phyloP scores from a whole-genome alignment of 2,113 vertebrate species.

The Hemichromis elongatus region DNA sequence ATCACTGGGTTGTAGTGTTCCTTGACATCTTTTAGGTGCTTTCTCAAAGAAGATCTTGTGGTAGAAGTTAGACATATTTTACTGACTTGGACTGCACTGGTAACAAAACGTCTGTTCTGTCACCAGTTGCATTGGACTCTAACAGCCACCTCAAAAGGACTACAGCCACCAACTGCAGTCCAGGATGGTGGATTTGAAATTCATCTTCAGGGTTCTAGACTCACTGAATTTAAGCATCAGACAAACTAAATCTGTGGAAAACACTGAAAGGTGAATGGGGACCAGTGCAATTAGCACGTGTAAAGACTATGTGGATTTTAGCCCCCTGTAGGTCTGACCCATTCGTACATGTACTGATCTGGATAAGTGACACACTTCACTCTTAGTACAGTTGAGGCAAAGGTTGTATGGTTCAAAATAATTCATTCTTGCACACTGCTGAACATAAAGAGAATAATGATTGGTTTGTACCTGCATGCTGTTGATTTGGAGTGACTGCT shows the following conservation, averaged over 20 bases:
- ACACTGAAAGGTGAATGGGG: not conserved
- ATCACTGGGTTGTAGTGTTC: not conserved
- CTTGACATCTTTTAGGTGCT: not conserved
- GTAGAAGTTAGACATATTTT: not conserved
- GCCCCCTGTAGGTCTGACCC: not conserved
- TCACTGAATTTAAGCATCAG: not conserved
- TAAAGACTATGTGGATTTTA: not conserved
- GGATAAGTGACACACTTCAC: not conserved
- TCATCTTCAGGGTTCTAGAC: not conserved
- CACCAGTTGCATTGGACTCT: not conserved
- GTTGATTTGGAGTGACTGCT: constrained; percentile 85
- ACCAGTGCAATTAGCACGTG: not conserved
- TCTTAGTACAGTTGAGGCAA: not conserved
- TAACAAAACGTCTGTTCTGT: not conserved
- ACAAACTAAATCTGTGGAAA: not conserved
- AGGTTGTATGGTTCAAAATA: not conserved
- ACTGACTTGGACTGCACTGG: not conserved
- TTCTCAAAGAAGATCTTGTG: not conserved
- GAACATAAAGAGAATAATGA: not conserved
- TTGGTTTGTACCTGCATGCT: constrained; percentile 81
- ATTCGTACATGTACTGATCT: not conserved
- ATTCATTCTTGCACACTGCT: not conserved
- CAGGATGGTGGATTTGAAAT: not conserved
- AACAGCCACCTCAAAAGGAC: not conserved
- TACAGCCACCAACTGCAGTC: not conserved